Evolutionary conservation across 2,888 invertebrate genomes (phyloP).

Genomic region (Drosophila merina): DNA sequence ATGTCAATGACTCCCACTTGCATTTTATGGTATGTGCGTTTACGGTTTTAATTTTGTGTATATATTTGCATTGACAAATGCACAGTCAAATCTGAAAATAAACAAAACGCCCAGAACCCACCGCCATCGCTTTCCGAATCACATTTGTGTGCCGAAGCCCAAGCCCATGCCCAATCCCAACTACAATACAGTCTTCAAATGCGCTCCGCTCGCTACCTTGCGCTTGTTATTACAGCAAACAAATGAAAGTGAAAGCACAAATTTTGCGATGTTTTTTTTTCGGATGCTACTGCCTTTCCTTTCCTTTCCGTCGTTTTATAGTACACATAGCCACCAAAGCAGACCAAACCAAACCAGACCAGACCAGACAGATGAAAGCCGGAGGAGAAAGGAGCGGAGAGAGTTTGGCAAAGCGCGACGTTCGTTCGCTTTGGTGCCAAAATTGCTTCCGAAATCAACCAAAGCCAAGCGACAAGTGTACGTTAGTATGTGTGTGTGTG

Average conservation of each 20-base stretch:
- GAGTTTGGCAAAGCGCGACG: constrained; percentile 52
- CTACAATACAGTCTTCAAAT: constrained; percentile 73
- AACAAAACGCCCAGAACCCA: constrained; percentile 40
- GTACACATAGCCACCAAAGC: constrained; percentile 32
- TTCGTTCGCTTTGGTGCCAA: constrained; percentile 72
- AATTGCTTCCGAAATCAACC: constrained; percentile 78
- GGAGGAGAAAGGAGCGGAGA: constrained; percentile 5
- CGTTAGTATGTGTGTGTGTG: constrained; percentile 47
- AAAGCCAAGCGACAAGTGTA: constrained; percentile 52
- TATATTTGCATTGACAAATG: constrained; percentile 54
- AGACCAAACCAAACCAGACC: constrained; percentile 7
- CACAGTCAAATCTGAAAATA: constrained; percentile 54
- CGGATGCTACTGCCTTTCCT: constrained; percentile 12
- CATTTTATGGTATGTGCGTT: not conserved
- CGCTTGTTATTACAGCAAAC: constrained; percentile 76
- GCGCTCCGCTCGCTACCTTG: constrained; percentile 56
- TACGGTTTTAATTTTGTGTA: constrained; percentile 35
- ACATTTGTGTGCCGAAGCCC: constrained; percentile 48
- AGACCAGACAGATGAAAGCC: constrained; percentile 25
- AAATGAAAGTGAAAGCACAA: constrained; percentile 79
- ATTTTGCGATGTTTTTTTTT: constrained; percentile 68
- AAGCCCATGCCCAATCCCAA: constrained; percentile 6
- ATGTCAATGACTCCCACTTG: constrained; percentile 28
- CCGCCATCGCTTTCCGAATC: constrained; percentile 55
- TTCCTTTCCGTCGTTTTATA: constrained; percentile 13